Percentiles rank a stretch among this genome's conserved stretches.
Evolutionary conservation across 2,888 invertebrate genomes (phyloP).

Genomic region (Limnephilus marmoratus): DNA sequence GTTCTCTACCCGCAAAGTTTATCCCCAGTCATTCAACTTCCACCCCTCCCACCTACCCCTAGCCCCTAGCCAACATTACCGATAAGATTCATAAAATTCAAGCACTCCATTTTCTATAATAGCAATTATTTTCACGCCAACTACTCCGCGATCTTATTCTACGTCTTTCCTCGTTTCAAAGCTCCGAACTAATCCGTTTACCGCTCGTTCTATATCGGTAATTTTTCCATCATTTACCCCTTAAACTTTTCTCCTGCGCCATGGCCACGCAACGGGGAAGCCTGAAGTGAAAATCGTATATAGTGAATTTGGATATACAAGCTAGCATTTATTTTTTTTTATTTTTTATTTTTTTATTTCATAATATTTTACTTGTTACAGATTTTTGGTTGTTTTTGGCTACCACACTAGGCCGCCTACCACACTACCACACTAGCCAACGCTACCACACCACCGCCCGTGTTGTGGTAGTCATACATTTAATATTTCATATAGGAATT

Average conservation of each 20-base stretch:
- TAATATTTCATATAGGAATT: too few relatives aligned
- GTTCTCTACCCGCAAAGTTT: background rate
- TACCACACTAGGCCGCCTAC: too few relatives aligned
- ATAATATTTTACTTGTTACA: too few relatives aligned
- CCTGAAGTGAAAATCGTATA: background rate
- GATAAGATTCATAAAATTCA: slow-evolving; percentile 8
- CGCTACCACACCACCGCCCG: too few relatives aligned
- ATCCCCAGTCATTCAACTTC: background rate
- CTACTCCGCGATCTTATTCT: slow-evolving; percentile 11
- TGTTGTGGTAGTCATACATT: too few relatives aligned
- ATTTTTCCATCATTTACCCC: slow-evolving; percentile 43
- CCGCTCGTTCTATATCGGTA: slow-evolving; percentile 26
- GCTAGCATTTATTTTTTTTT: too few relatives aligned
- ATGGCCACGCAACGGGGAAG: background rate
- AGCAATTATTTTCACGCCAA: slow-evolving; percentile 38
- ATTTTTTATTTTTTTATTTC: too few relatives aligned
- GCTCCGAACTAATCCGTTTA: slow-evolving; percentile 32
- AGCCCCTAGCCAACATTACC: background rate
- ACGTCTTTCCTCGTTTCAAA: slow-evolving; percentile 29
- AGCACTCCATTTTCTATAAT: slow-evolving; percentile 14
- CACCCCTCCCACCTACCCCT: background rate
- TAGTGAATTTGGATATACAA: background rate
- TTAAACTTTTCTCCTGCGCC: background rate
- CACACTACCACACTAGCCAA: too few relatives aligned
- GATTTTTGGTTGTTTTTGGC: too few relatives aligned